Evolutionary conservation across 2,797 vertebrate genomes (phyloP), one percentile per base, ranked within the genome.

Genomic region (Cetoscarus ocellatus): DNA sequence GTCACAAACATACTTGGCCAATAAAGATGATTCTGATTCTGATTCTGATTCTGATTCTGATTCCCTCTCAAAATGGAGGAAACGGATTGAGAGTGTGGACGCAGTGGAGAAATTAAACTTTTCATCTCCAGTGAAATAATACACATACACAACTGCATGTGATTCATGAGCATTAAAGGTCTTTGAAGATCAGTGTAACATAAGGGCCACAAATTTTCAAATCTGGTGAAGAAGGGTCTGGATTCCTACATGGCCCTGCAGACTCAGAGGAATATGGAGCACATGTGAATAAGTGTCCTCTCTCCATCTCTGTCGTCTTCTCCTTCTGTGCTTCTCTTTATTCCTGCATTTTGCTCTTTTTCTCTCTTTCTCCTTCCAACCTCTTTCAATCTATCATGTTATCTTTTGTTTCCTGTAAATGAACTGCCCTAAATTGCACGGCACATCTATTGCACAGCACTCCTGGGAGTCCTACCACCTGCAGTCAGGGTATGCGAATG

Each of bases 151-250:
- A 53, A 48, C n/a, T 14, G 17, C 44, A 44, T 61, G 42, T n/a
- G 58, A 57, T 65, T 61, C 65, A 69, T 73, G 40, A 77, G 50
- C 58, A 52, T 66, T 57, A 67, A 63, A 50, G 54, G 54, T 80
- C 84, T 89, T 88, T 89, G 84, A 90, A 86, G 77, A 86, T 83
- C 74, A 75, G 71, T 76, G 61, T 70, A 80, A 74, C 60, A 68
- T 52, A 66, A 12, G 27, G 77, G 45, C 71, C 61, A 80, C 15
- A 1, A 9, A 27, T 55, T 77, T 80, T 40, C 74, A 80, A 68
- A 77, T 83, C 43, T 67, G 50, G 35, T 54, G 61, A 56, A 71
- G 86, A 89, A 84, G 42, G 48, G 54, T 17, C 55, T 48, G n/a
- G 36, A 83, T 77, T 58, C 57, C 35, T 61, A 0, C 73, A 48